Percentiles rank a stretch among this genome's conserved stretches.
These are phyloP conservation scores for Apogon hyalosoma DNA, from an alignment of 2,797 vertebrate species.

Conservation along the genomic window DNA sequence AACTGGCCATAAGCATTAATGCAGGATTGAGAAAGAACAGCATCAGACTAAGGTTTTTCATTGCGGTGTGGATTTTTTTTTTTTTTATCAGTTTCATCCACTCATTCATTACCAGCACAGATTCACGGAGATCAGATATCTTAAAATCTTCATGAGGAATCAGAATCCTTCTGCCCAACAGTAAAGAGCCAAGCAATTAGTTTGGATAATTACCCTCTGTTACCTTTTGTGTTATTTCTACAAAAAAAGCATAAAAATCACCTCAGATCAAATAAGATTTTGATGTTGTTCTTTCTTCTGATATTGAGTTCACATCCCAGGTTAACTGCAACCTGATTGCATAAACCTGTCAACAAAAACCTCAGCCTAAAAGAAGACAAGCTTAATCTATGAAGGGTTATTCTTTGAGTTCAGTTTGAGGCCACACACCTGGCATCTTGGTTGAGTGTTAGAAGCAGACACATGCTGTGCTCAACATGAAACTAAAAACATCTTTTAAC, in stretches of 20 bases:
- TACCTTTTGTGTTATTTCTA: constrained; percentile 13
- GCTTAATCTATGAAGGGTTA: constrained; percentile 50
- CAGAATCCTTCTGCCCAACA: neutral
- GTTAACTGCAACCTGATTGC: constrained; percentile 20
- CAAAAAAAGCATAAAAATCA: constrained; percentile 1
- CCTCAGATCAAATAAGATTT: constrained; percentile 10
- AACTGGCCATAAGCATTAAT: neutral
- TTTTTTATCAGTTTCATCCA: constrained; percentile 12
- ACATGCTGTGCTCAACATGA: constrained; percentile 35
- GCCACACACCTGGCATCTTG: constrained; percentile 9
- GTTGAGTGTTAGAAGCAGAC: constrained; percentile 43
- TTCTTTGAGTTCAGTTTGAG: constrained; percentile 44
- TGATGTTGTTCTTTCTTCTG: neutral
- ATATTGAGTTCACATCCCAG: constrained; percentile 17
- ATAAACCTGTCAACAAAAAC: constrained; percentile 31
- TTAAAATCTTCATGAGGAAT: constrained; percentile 12
- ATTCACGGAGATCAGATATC: constrained; percentile 12
- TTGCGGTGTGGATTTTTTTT: no score
- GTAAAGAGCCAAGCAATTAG: neutral
- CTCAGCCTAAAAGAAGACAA: constrained; percentile 36
- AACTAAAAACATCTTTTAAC: constrained; percentile 40
- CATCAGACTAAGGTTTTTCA: neutral
- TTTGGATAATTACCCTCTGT: constrained; percentile 5
- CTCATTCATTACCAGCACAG: constrained; percentile 1
- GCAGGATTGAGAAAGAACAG: constrained; percentile 1